Percentiles rank a stretch among this genome's conserved stretches.
phyloP scores from a whole-genome alignment of 2,113 vertebrate genomes.

The Strigops habroptila region DNA sequence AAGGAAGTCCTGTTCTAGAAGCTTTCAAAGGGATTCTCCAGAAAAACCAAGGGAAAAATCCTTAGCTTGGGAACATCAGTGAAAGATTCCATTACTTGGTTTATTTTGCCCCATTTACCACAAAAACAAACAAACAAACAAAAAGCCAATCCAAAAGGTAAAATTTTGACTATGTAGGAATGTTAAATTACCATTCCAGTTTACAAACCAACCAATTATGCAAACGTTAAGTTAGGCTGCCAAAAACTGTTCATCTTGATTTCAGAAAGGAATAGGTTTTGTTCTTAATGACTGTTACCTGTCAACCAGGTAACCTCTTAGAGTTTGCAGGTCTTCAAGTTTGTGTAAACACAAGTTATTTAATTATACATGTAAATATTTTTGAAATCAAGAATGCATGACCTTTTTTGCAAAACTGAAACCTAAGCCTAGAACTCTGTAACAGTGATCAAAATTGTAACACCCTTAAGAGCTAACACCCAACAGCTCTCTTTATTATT shows the following conservation, averaged over 20 bases:
- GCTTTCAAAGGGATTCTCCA: not conserved
- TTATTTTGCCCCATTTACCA: not conserved
- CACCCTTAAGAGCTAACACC: not conserved
- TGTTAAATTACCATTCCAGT: not conserved
- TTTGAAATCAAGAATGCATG: not conserved
- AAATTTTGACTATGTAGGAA: not conserved
- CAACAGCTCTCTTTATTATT: not conserved
- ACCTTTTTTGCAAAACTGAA: not conserved
- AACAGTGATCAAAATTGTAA: not conserved
- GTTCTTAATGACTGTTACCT: not conserved
- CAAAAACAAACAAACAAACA: not conserved
- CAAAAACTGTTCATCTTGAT: not conserved
- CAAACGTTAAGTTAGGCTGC: not conserved
- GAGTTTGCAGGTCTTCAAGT: not conserved
- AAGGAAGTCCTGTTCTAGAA: not conserved
- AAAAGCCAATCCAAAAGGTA: not conserved
- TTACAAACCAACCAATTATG: not conserved
- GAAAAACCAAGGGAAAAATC: not conserved
- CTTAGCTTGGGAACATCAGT: not conserved
- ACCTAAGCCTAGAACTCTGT: not conserved
- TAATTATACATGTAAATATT: not conserved
- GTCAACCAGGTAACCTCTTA: not conserved
- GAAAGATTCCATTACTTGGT: not conserved
- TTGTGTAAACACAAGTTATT: not conserved
- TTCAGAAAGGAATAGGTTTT: not conserved